A percentile compares a stretch with the other conserved stretches of the same genome.
Conservation (phyloP, 2,888 invertebrate genomes). For the Tyria jacobaeae region DNA sequence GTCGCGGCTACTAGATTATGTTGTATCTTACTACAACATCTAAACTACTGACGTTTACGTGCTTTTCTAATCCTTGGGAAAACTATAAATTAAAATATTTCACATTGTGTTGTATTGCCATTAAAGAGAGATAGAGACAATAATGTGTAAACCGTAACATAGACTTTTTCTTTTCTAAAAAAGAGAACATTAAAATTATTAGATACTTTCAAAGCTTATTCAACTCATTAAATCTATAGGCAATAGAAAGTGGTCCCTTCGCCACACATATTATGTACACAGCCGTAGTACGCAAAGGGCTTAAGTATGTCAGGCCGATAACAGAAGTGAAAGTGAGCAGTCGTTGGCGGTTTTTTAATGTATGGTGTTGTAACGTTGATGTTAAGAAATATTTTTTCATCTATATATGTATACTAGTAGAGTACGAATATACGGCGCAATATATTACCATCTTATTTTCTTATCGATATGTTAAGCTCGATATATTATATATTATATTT, state of each 20-base stretch:
- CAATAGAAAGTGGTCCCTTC: slow-evolving; percentile 59
- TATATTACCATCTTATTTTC: not conserved
- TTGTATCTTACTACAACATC: too few relatives aligned
- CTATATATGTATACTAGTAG: not conserved
- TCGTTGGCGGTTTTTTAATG: slow-evolving; percentile 28
- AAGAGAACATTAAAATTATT: not conserved
- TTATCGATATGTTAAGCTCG: too few relatives aligned
- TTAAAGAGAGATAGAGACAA: too few relatives aligned
- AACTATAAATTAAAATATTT: too few relatives aligned
- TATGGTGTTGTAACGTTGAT: slow-evolving; percentile 24
- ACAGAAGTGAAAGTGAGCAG: slow-evolving; percentile 61
- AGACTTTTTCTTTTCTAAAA: not conserved
- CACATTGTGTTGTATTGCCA: too few relatives aligned
- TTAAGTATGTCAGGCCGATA: slow-evolving; percentile 66
- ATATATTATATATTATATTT: too few relatives aligned
- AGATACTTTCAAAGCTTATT: slow-evolving; percentile 3
- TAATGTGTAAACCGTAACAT: too few relatives aligned
- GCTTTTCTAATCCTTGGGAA: too few relatives aligned
- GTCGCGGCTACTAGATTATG: too few relatives aligned
- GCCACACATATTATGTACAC: slow-evolving; percentile 22
- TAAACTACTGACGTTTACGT: too few relatives aligned
- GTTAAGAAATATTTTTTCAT: slow-evolving; percentile 30
- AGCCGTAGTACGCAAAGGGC: slow-evolving; percentile 57
- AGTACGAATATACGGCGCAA: not conserved
- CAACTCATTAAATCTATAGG: slow-evolving; percentile 16